These are phyloP conservation scores for Perodicticus potto DNA, from an alignment of 2,797 vertebrate genomes.

Conservation along the genomic window DNA sequence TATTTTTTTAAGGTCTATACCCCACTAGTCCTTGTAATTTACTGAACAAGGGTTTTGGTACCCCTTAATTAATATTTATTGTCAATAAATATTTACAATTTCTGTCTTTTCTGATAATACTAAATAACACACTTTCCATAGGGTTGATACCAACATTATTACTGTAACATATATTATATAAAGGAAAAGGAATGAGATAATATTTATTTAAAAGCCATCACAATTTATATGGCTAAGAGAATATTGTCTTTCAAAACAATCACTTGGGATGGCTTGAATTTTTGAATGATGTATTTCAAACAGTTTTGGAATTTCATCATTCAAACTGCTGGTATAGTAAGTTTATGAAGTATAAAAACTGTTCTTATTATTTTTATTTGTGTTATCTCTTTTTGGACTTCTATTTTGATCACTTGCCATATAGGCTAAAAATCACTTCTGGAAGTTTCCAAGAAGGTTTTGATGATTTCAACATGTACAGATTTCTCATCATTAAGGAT, in stretches of 20 bases:
- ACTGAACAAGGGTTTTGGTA: background rate
- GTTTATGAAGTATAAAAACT: slow-evolving; percentile 12
- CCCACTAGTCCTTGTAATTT: background rate
- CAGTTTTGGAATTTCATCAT: slow-evolving; percentile 14
- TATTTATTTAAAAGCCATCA: background rate
- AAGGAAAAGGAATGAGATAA: background rate
- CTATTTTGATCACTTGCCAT: background rate
- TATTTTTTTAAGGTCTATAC: background rate
- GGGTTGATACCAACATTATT: background rate
- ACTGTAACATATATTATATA: background rate
- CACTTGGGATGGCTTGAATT: background rate
- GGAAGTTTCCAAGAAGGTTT: background rate
- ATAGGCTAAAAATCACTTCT: slow-evolving; percentile 29
- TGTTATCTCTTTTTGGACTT: slow-evolving; percentile 26
- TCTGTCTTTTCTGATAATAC: background rate
- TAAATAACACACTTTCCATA: background rate
- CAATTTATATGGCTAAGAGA: background rate
- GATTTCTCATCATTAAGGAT: background rate
- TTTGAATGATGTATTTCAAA: slow-evolving; percentile 30
- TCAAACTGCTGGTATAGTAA: background rate
- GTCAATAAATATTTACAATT: background rate
- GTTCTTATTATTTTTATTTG: slow-evolving; percentile 27
- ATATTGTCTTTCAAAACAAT: slow-evolving; percentile 19
- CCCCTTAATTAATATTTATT: background rate
- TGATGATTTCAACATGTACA: background rate